Evolutionary conservation across 2,797 vertebrate genomes (phyloP), one percentile per base, ranked within the genome.

Genomic region (Gadopsis marmoratus): DNA sequence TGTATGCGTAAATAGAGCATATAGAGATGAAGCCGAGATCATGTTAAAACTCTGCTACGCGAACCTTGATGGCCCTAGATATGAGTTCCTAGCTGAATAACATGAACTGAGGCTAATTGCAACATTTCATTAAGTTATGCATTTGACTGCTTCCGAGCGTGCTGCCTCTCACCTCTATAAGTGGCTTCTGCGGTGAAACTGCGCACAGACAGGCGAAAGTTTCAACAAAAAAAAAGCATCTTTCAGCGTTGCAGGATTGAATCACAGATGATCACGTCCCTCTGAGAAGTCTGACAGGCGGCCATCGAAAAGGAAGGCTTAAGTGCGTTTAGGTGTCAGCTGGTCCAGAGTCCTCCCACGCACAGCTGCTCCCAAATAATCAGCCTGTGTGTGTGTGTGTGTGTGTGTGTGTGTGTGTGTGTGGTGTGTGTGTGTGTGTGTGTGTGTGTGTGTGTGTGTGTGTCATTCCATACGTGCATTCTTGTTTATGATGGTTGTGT

Each of bases 311-410:
- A 78, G 58, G 47, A 64, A 74, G 26, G 64, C 63, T 80, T 23
- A 64, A 75, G 65, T 82, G 74, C 82, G 76, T 86, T 78, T 89
- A 54, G 81, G 69, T 82, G 71, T 90, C 77, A 85, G 76, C 74
- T 81, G 76, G 85, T 86, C 88, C 84, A 88, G 79, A 84, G 75
- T 84, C 86, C 88, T 91, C 93, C 91, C 89, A 90, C 92, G 85
- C 91, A 77, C 91, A 93, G 88, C 88, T 92, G 93, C 90, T 92
- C 86, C 90, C 86, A 82, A 79, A 83, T 82, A 84, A 82, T 78
- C 67, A 70, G 74, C 55, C 63, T 74, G 54, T 43, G 23, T 39
- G 37, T 39, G 37, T 82, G 59, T 74, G 55, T n/a, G n/a, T n/a
- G n/a, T 26, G 26, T 2, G 26, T 26, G 26, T 26, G 26, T 26